Base-by-base conservation (phyloP, 2,888 invertebrate genomes). In the Fragum fragum region DNA sequence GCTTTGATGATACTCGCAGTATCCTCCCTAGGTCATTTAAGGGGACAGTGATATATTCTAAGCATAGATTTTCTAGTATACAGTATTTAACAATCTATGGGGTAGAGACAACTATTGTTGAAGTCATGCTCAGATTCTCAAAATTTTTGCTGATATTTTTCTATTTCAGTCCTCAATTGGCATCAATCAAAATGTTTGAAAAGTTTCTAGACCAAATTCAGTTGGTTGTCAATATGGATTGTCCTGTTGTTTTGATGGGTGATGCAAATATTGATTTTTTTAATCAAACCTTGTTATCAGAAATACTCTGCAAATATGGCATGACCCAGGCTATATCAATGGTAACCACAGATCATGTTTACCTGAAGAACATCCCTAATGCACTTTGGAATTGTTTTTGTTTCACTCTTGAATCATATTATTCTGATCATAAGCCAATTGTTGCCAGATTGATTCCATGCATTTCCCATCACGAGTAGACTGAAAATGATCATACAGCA, bases 401-500 rank as follows among this genome's bases (percentile, higher is more conserved):
- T 42, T 72, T 75, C 29, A 77, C 77, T 28, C 55, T 85, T 21
- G 84, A 84, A 63, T 81, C 81, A 5, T 79, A 78, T 36, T 84
- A 75, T 39, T 84, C 84, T 73, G 80, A 80, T 52, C 84, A 84
- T 61, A 81, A 84, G 75, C 78, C 81, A n/a, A n/a, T n/a, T n/a
- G n/a, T n/a, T n/a, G n/a, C n/a, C n/a, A n/a, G n/a, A n/a, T n/a
- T n/a, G n/a, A n/a, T n/a, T n/a, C n/a, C n/a, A n/a, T n/a, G n/a
- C n/a, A n/a, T n/a, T n/a, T n/a, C n/a, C n/a, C n/a, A n/a, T n/a
- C n/a, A n/a, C n/a, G n/a, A n/a, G n/a, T n/a, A n/a, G n/a, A n/a
- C n/a, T n/a, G n/a, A n/a, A n/a, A n/a, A n/a, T n/a, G n/a, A n/a
- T n/a, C n/a, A n/a, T n/a, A n/a, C n/a, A n/a, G n/a, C n/a, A n/a